Base-by-base conservation (phyloP, 1,140 invertebrate species). In the Branchinecta lindahli region DNA sequence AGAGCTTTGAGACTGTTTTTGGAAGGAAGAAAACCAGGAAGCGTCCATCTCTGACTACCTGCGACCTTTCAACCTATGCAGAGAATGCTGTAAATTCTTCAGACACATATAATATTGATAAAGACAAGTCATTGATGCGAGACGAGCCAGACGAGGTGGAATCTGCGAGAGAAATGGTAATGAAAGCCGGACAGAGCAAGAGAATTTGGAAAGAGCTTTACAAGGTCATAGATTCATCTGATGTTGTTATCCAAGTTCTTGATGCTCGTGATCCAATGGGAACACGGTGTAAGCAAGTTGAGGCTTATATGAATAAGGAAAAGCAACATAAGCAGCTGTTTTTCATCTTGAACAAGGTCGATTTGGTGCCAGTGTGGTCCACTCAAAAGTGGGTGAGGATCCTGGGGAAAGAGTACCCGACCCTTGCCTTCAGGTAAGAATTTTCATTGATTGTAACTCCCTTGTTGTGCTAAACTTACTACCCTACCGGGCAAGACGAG, bases 141-240 rank as follows among this genome's bases (percentile, higher is more conserved):
- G 85, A 88, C 74, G 82, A 84, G 0, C 84, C 85, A 61, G 84
- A 90, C 70, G 88, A 91, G 75, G 91, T 90, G 88, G 75, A 77
- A 66, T 77, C 77, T 21, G 75, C 75, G 7, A 70, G 75, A 70
- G 81, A 81, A 70, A 76, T 73, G 74, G 85, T 94, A 6, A 94
- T 94, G 85, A 85, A 83, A 68, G 92, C 92, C 45, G 97, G 96
- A 6, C 92, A 96, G 78, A 98, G 94, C 75, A 96, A 87, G 82
- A 84, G 97, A 75, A 96, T 99, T 76, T 99, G 97, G 96, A 96
- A 96, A 82, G 97, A 99, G 80, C 79, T 99, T 8, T 98, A 99
- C 78, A 99, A 99, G 85, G 95, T 98, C 9, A 89, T 99, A 67
- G 97, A 99, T 80, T 98, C 96, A 8, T 96, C 95, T 2, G 96